These are phyloP conservation scores for Nothobranchius furzeri DNA, from an alignment of 2,113 vertebrate genomes.

Conservation along the genomic window DNA sequence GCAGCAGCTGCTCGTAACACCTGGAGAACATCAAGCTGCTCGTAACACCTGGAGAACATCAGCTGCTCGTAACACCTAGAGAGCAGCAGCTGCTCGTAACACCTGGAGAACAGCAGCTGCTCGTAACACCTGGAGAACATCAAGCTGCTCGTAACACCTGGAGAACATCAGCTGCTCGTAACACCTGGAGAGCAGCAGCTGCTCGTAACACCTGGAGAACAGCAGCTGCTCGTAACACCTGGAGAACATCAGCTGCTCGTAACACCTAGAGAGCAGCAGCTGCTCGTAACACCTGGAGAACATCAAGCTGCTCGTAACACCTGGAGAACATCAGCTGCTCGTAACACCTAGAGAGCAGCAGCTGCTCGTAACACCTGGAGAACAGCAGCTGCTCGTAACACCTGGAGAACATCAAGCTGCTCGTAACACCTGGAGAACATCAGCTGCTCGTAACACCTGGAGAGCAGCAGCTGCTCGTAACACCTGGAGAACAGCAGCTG, in stretches of 20 bases:
- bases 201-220: constrained; percentile 1
- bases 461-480: constrained; percentile 58
- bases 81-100: neutral
- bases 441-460: too few relatives aligned
- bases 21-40: neutral
- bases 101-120: neutral
- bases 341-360: neutral
- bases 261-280: neutral
- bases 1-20: neutral
- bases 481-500: constrained; percentile 23
- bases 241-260: neutral
- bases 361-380: neutral
- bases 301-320: neutral
- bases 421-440: too few relatives aligned
- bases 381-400: neutral
- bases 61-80: neutral
- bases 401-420: neutral
- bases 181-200: constrained; percentile 2
- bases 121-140: neutral
- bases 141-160: neutral
- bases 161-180: neutral
- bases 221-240: neutral
- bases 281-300: neutral
- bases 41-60: neutral
- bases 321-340: neutral